phyloP scores from a whole-genome alignment of 1,140 invertebrate species.

The Zaprionus davidi region DNA sequence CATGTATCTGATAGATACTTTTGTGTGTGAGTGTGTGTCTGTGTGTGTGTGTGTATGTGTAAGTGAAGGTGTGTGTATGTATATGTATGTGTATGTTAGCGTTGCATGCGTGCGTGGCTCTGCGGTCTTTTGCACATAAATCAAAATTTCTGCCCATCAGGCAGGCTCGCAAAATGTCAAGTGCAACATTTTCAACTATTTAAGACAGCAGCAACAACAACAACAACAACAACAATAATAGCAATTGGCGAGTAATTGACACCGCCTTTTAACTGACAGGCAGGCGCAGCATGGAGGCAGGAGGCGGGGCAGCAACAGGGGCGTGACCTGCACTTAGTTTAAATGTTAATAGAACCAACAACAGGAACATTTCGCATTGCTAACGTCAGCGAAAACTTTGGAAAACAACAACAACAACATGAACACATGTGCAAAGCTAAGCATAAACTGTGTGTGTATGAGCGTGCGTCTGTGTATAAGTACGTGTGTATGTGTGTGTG shows the following conservation, averaged over 20 bases:
- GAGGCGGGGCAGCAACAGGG: not conserved
- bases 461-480: not conserved
- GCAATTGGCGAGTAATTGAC: conserved; percentile 65
- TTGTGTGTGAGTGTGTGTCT: not conserved
- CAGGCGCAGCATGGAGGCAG: too few relatives aligned
- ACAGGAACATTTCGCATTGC: conserved; percentile 41
- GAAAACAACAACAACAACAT: conserved; percentile 30
- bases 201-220: conserved; percentile 38
- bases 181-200: conserved; percentile 61
- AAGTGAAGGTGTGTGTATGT: conserved; percentile 9
- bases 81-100: conserved; percentile 9
- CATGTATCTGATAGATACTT: conserved; percentile 43
- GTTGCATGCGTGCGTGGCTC: conserved; percentile 18
- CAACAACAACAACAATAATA: conserved; percentile 14
- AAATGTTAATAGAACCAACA: conserved; percentile 67
- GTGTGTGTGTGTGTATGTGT: not conserved
- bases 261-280: conserved; percentile 8
- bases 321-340: conserved; percentile 42
- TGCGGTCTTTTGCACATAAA: conserved; percentile 52
- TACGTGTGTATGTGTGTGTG: conserved; percentile 11
- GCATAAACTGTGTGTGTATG: conserved; percentile 44
- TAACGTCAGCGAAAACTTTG: conserved; percentile 69
- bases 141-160: conserved; percentile 73
- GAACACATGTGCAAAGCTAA: conserved; percentile 36
- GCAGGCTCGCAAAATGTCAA: conserved; percentile 56